Percentiles rank a stretch among this genome's conserved stretches.
These are phyloP conservation scores for Channa striata DNA, from an alignment of 2,797 vertebrate genomes.

Conservation along the genomic window DNA sequence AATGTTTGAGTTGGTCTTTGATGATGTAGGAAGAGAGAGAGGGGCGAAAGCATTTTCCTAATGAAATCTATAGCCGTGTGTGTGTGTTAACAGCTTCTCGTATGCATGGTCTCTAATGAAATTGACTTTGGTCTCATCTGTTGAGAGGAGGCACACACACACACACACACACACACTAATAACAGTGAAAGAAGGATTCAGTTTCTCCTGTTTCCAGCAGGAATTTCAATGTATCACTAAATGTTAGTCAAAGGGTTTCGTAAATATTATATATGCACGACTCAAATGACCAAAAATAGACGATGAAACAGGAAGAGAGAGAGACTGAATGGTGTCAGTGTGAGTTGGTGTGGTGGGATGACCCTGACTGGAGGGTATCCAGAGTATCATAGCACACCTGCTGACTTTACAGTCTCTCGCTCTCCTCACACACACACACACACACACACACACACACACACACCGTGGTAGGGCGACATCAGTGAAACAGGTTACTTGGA, in stretches of 20 bases:
- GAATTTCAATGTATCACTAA: conserved; percentile 18
- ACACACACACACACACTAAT: conserved; percentile 31
- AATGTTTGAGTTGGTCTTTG: conserved; percentile 60
- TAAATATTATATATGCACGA: conserved; percentile 14
- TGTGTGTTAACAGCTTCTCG: conserved; percentile 48
- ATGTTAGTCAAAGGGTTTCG: background rate
- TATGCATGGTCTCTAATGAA: conserved; percentile 72
- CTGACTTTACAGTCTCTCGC: conserved; percentile 80
- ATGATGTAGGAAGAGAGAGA: conserved; percentile 48
- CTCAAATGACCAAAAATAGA: background rate
- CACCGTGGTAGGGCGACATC: conserved; percentile 58
- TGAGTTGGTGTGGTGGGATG: conserved; percentile 41
- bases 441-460: conserved; percentile 3
- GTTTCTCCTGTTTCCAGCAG: conserved; percentile 1
- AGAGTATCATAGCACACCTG: conserved; percentile 81
- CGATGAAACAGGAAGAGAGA: background rate
- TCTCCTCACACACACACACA: conserved; percentile 33
- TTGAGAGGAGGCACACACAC: conserved; percentile 41
- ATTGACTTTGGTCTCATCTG: conserved; percentile 78
- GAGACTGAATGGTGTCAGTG: conserved; percentile 15
- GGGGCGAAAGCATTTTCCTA: conserved; percentile 48
- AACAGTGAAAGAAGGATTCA: background rate
- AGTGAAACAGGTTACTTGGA: conserved; percentile 77
- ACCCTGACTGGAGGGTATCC: conserved; percentile 83
- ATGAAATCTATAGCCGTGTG: conserved; percentile 60